phyloP scores from a whole-genome alignment of 2,113 vertebrate species.

The Ciconia maguari region DNA sequence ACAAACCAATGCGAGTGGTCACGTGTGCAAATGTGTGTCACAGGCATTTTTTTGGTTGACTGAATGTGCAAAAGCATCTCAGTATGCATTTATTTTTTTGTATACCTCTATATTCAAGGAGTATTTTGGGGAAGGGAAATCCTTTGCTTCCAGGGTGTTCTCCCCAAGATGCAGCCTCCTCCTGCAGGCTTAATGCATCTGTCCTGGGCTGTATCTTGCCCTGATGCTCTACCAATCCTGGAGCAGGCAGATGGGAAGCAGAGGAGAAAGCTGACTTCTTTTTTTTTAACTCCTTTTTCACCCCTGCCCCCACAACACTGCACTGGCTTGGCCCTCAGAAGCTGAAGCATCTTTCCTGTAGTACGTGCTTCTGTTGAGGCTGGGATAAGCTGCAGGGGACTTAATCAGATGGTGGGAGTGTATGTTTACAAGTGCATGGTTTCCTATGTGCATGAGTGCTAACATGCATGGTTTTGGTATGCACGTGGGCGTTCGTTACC shows the following conservation, averaged over 20 bases:
- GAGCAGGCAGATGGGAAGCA: background rate
- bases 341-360: background rate
- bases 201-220: background rate
- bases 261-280: background rate
- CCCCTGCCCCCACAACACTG: background rate
- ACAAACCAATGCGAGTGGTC: background rate
- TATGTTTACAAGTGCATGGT: conserved; percentile 52
- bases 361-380: background rate
- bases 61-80: conserved; percentile 49
- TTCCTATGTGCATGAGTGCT: conserved; percentile 35
- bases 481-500: background rate
- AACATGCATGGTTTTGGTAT: conserved; percentile 43
- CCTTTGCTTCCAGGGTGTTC: background rate
- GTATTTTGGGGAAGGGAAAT: background rate
- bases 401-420: background rate
- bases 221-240: background rate
- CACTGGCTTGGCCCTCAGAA: background rate
- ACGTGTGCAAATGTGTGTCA: background rate
- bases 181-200: background rate
- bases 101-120: conserved; percentile 7
- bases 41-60: conserved; percentile 32
- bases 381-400: background rate
- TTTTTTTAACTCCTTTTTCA: background rate
- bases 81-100: background rate
- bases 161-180: background rate